Base-by-base conservation (phyloP, 2,888 invertebrate species). In the Hesperia comma region DNA sequence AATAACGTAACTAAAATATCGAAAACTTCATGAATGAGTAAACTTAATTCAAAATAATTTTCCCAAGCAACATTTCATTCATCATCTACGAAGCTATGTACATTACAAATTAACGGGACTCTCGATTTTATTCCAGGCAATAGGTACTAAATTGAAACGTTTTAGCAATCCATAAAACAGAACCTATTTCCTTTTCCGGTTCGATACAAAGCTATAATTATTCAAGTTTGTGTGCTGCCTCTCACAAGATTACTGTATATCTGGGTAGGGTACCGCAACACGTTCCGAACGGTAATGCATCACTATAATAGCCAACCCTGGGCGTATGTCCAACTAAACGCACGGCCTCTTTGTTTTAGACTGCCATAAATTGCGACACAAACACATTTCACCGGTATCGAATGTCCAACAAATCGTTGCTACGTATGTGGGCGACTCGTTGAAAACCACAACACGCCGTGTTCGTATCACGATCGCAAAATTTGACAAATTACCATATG, bases 341-440 rank as follows among this genome's bases (percentile, higher is more conserved):
- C 71, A 72, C 73, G 69, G 77, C 75, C 55, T 55, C 61, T 67
- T 55, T 67, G 67, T 61, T 66, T 46, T 46, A 40, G 55, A 37
- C 46, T 37, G 43, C 60, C 54, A 53, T 66, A 66, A 66, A 66
- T 66, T 66, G 43, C 54, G 17, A 64, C 74, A 77, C 51, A 73
- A 74, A 73, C 78, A 76, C 80, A 81, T 80, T 81, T 80, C 84
- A 80, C 73, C 74, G 74, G 74, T 72, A 68, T 69, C 75, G 72
- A 70, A 68, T 61, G 73, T 69, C 72, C 70, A 74, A 78, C 78
- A 77, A 76, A 79, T 80, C 79, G 78, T 68, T 68, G 72, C 70
- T 75, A 79, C 76, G 76, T 75, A 67, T 58, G 60, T 66, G 26
- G 32, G 17, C 63, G 53, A 63, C 49, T 63, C 63, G 73, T 73